phyloP scores from a whole-genome alignment of 2,113 vertebrate species.

The Platysternon megacephalum region DNA sequence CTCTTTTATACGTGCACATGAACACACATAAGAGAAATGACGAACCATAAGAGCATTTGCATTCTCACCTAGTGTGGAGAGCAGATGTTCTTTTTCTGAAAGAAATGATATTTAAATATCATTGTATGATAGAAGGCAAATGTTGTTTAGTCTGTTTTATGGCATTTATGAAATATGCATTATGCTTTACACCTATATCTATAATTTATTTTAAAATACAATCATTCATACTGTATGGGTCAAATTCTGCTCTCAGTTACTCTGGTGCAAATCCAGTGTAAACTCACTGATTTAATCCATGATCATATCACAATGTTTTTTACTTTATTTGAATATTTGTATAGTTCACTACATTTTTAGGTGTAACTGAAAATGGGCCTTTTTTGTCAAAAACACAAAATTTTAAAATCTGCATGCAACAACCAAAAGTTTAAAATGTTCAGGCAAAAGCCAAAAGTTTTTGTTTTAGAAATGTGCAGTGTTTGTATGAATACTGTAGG shows the following conservation, averaged over 20 bases:
- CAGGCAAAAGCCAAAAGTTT: no score
- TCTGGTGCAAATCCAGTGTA: neutral
- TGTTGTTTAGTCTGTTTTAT: neutral
- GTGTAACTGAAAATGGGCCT: neutral
- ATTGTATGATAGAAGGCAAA: neutral
- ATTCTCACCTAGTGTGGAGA: rapidly evolving
- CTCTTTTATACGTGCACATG: neutral
- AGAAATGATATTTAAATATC: neutral
- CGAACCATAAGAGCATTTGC: neutral
- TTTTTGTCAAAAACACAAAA: no score
- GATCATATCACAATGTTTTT: no score
- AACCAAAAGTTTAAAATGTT: no score
- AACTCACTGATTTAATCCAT: no score
- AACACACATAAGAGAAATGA: neutral
- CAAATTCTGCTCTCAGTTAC: neutral
- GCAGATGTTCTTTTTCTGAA: rapidly evolving
- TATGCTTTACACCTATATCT: neutral
- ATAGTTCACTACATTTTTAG: neutral
- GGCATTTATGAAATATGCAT: neutral
- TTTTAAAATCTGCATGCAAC: no score
- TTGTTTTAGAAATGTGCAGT: no score
- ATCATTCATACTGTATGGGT: neutral
- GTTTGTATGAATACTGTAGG: no score
- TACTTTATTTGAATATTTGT: neutral
- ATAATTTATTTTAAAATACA: neutral